These are phyloP conservation scores for Caranx ignobilis DNA, from an alignment of 2,113 vertebrate species.

Conservation along the genomic window DNA sequence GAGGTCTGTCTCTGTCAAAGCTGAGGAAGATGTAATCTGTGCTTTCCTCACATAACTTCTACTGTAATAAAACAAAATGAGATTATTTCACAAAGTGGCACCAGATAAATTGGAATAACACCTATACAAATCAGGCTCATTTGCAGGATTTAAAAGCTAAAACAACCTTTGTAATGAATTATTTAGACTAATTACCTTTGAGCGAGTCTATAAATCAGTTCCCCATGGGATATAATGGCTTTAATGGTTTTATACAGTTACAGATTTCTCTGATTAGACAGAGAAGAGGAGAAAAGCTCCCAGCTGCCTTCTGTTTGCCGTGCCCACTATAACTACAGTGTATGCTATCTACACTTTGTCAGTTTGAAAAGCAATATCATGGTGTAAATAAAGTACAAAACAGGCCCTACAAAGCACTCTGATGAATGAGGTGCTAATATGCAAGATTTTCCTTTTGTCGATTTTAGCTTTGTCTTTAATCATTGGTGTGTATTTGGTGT, in stretches of 20 bases:
- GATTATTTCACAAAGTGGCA: conserved; percentile 15
- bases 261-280: conserved; percentile 41
- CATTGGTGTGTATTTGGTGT: neutral
- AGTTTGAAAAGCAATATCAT: conserved; percentile 26
- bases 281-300: conserved; percentile 16
- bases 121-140: conserved; percentile 11
- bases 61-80: conserved; percentile 29
- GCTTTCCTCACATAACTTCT: neutral
- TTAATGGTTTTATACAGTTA: conserved; percentile 46
- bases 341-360: neutral
- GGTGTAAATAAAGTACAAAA: neutral
- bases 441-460: neutral
- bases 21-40: conserved; percentile 14
- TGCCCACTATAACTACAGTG: neutral
- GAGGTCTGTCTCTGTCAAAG: conserved; percentile 9
- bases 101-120: conserved; percentile 20
- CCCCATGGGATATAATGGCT: conserved; percentile 18
- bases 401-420: neutral
- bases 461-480: conserved; percentile 20
- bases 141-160: conserved; percentile 27
- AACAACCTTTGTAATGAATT: conserved; percentile 47
- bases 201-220: conserved; percentile 49
- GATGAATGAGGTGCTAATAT: conserved; percentile 35
- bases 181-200: conserved; percentile 56
- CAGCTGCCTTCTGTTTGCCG: conserved; percentile 16